Evolutionary conservation across 2,888 invertebrate genomes (phyloP).

Genomic region (Elmis aenea): DNA sequence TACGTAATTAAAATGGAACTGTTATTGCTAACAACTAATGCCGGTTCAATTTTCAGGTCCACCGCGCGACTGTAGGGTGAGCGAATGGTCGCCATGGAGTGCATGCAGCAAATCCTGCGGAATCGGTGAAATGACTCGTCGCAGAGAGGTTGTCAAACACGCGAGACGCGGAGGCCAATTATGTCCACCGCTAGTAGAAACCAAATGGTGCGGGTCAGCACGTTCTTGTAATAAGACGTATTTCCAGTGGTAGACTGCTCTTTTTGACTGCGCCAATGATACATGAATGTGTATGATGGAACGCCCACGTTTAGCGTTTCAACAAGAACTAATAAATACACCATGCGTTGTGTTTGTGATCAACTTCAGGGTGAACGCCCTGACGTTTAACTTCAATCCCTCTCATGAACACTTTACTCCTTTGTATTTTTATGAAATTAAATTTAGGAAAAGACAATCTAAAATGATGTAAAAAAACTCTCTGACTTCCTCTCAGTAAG

Average conservation of each 20-base stretch:
- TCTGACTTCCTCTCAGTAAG: no score
- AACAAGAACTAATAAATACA: constrained; percentile 13
- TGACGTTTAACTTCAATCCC: constrained; percentile 16
- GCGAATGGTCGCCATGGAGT: constrained; percentile 84
- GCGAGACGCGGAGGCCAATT: constrained; percentile 73
- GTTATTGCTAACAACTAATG: no score
- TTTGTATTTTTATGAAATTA: constrained; percentile 15
- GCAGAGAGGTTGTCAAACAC: constrained; percentile 70
- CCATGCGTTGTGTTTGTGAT: constrained; percentile 18
- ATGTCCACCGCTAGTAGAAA: constrained; percentile 80
- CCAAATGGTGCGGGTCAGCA: constrained; percentile 83
- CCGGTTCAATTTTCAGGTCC: constrained; percentile 52
- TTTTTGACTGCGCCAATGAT: constrained; percentile 14
- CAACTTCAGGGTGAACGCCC: constrained; percentile 14
- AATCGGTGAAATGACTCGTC: constrained; percentile 81
- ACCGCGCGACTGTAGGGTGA: constrained; percentile 77
- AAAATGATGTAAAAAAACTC: no score
- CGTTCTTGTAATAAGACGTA: constrained; percentile 60
- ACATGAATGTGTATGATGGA: constrained; percentile 13
- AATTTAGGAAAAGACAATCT: constrained; percentile 18
- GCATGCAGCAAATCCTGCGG: constrained; percentile 84
- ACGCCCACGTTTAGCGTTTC: constrained; percentile 12
- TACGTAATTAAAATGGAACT: no score
- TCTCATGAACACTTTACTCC: constrained; percentile 14
- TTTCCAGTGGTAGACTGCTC: constrained; percentile 54